phyloP scores from a whole-genome alignment of 1,140 invertebrate species.

The Acyrthosiphon pisum region DNA sequence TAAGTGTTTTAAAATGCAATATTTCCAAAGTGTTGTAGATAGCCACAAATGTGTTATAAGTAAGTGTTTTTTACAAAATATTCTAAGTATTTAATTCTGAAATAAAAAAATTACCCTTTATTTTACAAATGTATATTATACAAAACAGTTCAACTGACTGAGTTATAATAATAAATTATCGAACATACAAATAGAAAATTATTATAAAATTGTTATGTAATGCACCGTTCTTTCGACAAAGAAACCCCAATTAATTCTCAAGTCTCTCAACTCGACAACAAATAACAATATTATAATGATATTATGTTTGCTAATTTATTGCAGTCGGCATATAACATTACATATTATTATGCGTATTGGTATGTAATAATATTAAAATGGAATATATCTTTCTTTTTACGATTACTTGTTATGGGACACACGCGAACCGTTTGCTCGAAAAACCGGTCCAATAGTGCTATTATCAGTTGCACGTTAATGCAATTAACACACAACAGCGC shows the following conservation, averaged over 20 bases:
- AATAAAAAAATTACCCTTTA: no score
- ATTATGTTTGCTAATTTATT: not conserved
- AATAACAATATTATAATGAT: not conserved
- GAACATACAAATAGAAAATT: not conserved
- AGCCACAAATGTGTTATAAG: no score
- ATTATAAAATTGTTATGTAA: not conserved
- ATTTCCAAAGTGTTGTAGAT: no score
- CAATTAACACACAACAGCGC: not conserved
- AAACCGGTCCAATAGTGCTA: slow-evolving; percentile 59
- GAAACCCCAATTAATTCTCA: not conserved
- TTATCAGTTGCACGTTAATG: slow-evolving; percentile 15
- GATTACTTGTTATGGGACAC: slow-evolving; percentile 21
- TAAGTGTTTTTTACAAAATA: no score
- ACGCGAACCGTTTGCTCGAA: not conserved
- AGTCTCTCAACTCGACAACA: not conserved
- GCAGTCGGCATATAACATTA: not conserved
- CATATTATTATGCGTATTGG: not conserved
- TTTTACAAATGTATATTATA: no score
- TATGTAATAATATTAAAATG: not conserved
- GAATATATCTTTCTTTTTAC: not conserved
- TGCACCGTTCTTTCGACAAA: not conserved
- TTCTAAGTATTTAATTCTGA: no score
- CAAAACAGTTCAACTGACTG: no score
- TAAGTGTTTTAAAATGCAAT: no score
- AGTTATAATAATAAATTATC: not conserved